Evolutionary conservation across 2,797 vertebrate genomes (phyloP).

Genomic region (Sebastes kiyomatsui): DNA sequence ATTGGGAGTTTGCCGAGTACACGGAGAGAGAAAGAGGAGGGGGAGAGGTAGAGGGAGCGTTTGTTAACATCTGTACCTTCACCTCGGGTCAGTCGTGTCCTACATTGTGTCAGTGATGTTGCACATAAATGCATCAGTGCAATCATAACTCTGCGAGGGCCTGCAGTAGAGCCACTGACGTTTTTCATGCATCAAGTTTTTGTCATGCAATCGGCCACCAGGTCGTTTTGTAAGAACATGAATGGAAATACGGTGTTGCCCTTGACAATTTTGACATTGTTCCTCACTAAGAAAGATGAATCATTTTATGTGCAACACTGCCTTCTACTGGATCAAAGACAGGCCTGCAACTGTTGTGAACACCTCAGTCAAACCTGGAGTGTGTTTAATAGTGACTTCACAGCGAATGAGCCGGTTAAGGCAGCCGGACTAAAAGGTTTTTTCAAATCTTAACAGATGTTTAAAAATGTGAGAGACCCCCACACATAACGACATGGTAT

Average conservation of each 20-base stretch:
- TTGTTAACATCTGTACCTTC: constrained; percentile 39
- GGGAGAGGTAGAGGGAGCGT: neutral
- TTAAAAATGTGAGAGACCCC: too few relatives aligned
- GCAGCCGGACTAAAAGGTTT: too few relatives aligned
- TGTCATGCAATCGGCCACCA: neutral
- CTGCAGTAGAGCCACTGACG: neutral
- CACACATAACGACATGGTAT: too few relatives aligned
- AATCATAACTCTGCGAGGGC: neutral
- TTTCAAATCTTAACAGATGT: too few relatives aligned
- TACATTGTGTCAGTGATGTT: neutral
- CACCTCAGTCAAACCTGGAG: neutral
- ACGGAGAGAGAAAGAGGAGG: neutral
- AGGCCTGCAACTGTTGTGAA: constrained; percentile 5
- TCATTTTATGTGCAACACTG: constrained; percentile 40
- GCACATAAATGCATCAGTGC: neutral
- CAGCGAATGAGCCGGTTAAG: neutral
- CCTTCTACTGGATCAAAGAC: constrained; percentile 56
- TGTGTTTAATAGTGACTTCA: neutral
- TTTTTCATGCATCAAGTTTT: neutral
- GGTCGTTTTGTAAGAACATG: neutral
- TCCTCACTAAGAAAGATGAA: neutral
- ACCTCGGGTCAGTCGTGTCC: neutral
- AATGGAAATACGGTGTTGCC: neutral
- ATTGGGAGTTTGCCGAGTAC: constrained; percentile 36
- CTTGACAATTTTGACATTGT: neutral